Conservation (phyloP, 2,888 invertebrate species). For the Pseudoips prasinana region DNA sequence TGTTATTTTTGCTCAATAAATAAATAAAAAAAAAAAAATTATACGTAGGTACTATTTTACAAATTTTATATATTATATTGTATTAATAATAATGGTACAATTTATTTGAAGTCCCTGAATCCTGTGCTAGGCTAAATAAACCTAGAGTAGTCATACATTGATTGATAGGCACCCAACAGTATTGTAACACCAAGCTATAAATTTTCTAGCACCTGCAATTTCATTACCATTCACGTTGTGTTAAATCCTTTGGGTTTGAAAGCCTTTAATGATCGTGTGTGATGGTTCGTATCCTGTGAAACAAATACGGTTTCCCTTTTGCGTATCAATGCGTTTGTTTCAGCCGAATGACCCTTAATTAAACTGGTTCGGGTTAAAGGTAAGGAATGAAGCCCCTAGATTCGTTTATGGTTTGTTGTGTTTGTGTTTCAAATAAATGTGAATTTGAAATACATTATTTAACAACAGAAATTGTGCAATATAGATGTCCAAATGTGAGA, state of each 20-base stretch:
- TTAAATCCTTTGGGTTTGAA: slow-evolving; percentile 22
- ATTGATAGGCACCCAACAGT: slow-evolving; percentile 25
- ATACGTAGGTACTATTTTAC: too few relatives aligned
- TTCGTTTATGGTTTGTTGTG: not conserved
- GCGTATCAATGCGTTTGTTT: slow-evolving; percentile 31
- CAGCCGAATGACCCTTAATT: slow-evolving; percentile 16
- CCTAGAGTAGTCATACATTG: slow-evolving; percentile 13
- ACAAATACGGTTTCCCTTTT: slow-evolving; percentile 16
- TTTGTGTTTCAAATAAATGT: too few relatives aligned
- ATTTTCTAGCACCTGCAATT: slow-evolving; percentile 33
- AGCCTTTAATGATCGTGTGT: slow-evolving; percentile 31
- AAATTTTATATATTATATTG: too few relatives aligned
- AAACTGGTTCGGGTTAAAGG: slow-evolving; percentile 10
- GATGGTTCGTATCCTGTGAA: slow-evolving; percentile 1
- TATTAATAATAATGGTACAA: too few relatives aligned
- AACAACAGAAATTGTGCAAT: too few relatives aligned
- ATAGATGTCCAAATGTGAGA: too few relatives aligned
- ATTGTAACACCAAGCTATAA: slow-evolving; percentile 25
- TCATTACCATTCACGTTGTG: slow-evolving; percentile 26
- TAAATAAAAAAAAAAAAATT: too few relatives aligned
- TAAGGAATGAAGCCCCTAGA: not conserved
- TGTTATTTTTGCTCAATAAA: too few relatives aligned
- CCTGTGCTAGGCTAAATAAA: too few relatives aligned
- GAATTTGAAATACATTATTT: too few relatives aligned
- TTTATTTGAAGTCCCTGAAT: too few relatives aligned